Conservation (phyloP, 2,797 vertebrate species). For the Girardinus metallicus region DNA sequence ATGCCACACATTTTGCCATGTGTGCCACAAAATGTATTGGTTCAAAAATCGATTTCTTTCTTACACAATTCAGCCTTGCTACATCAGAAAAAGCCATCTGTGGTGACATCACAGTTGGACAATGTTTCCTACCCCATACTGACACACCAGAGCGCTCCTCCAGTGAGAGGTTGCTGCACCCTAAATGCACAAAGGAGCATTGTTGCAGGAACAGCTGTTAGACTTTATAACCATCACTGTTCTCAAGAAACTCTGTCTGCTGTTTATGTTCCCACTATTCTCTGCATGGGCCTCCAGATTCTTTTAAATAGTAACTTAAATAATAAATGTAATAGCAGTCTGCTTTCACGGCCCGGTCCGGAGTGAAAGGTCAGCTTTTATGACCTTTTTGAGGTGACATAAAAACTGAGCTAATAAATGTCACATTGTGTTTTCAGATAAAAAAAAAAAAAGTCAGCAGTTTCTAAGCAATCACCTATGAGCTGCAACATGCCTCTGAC, state of each 20-base stretch:
- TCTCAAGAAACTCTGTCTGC: neutral
- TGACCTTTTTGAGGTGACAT: neutral
- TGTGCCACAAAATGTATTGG: neutral
- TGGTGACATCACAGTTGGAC: neutral
- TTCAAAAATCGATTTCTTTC: neutral
- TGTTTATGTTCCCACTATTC: neutral
- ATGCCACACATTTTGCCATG: neutral
- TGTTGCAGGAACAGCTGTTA: neutral
- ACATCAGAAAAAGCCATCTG: neutral
- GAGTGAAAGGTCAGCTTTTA: neutral
- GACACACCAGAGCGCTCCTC: neutral
- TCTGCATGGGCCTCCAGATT: neutral
- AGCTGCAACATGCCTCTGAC: neutral
- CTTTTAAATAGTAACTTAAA: too few relatives aligned
- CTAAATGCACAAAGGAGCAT: neutral
- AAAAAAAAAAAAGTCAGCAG: neutral
- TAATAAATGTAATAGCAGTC: neutral
- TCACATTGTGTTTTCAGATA: neutral
- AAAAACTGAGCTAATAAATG: neutral
- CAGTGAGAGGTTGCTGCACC: neutral
- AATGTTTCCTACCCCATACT: neutral
- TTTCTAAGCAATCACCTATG: neutral
- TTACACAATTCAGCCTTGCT: neutral
- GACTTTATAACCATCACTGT: neutral
- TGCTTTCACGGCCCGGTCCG: neutral